These are phyloP conservation scores for Helicoverpa zea DNA, from an alignment of 1,140 invertebrate species.

Conservation along the genomic window DNA sequence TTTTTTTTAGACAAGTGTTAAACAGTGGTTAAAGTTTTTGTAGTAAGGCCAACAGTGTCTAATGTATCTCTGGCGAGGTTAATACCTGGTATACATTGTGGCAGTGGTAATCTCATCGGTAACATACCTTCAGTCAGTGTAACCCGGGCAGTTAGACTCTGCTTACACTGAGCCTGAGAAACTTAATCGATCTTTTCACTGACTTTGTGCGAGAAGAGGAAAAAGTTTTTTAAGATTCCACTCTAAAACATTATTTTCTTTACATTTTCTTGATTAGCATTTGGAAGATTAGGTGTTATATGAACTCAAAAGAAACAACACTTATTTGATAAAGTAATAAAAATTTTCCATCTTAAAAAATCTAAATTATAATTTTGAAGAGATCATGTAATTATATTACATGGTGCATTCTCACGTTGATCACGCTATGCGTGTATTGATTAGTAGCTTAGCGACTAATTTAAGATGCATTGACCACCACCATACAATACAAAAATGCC, in stretches of 20 bases:
- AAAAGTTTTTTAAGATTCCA: neutral
- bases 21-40: no score
- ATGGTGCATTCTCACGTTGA: neutral
- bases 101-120: no score
- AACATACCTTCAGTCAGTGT: neutral
- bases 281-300: no score
- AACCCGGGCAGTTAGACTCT: neutral
- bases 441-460: slow-evolving; percentile 26
- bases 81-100: no score
- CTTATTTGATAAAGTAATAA: neutral
- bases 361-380: neutral
- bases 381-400: slow-evolving; percentile 16
- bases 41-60: no score
- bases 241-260: neutral
- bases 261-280: neutral
- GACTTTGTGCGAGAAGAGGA: slow-evolving; percentile 4
- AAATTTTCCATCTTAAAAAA: neutral
- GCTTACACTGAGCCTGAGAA: neutral
- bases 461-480: slow-evolving; percentile 31
- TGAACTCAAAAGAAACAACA: neutral
- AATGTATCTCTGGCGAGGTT: no score
- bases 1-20: no score
- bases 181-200: slow-evolving; percentile 16
- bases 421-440: slow-evolving; percentile 1
- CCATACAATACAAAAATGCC: slow-evolving; percentile 23